These are phyloP conservation scores for Chrosomus eos DNA, from an alignment of 2,797 vertebrate species.

Conservation along the genomic window DNA sequence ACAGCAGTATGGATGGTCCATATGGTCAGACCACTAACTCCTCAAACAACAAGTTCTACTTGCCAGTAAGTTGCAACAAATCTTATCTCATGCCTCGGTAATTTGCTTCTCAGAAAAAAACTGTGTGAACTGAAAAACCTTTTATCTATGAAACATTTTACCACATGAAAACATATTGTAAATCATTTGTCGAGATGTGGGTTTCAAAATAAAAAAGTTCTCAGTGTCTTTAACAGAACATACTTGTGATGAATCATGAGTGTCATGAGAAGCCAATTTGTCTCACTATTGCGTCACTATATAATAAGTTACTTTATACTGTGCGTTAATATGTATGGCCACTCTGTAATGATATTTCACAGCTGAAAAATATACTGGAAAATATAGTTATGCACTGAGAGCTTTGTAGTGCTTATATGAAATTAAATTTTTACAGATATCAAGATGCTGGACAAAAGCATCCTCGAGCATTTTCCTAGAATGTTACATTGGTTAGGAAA, in stretches of 20 bases:
- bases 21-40: constrained; percentile 69
- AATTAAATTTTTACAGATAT: neutral
- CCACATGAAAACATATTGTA: neutral
- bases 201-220: neutral
- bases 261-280: neutral
- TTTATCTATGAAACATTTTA: no score
- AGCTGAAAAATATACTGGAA: constrained; percentile 5
- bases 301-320: constrained; percentile 17
- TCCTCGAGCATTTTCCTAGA: neutral
- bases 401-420: neutral
- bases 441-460: neutral
- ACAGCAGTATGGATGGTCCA: constrained; percentile 74
- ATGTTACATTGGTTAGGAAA: neutral
- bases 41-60: constrained; percentile 86
- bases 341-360: neutral
- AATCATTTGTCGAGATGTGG: neutral
- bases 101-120: constrained; percentile 7
- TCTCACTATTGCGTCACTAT: neutral
- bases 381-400: neutral
- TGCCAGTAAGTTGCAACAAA: constrained; percentile 85
- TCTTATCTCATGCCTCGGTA: neutral
- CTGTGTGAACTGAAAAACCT: neutral
- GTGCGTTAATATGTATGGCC: neutral
- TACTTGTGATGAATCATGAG: neutral
- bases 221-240: neutral